These are phyloP conservation scores for Phymastichus coffea DNA, from an alignment of 1,140 invertebrate genomes.

Conservation along the genomic window DNA sequence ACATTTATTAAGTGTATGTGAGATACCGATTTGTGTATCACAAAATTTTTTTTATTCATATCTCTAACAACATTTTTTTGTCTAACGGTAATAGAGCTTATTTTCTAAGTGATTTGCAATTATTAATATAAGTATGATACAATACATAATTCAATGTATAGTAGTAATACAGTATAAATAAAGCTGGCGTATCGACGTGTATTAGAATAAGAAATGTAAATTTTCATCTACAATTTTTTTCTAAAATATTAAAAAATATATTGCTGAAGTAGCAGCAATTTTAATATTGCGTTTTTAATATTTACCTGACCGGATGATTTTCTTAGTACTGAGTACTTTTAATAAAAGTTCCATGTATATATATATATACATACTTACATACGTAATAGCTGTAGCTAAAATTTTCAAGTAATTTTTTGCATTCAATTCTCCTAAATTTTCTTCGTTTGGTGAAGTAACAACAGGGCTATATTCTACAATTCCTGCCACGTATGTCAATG, in stretches of 20 bases:
- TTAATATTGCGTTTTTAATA: neutral
- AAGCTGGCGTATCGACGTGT: no score
- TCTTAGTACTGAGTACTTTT: neutral
- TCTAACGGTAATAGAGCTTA: no score
- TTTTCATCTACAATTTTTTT: no score
- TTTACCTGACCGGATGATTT: neutral
- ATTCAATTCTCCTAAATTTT: neutral
- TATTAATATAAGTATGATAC: no score
- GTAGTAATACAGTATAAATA: no score
- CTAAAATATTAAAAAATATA: neutral
- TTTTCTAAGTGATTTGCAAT: no score
- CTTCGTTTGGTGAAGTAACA: neutral
- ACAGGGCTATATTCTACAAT: conserved; percentile 22
- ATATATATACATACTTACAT: conserved; percentile 3
- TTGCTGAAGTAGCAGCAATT: neutral
- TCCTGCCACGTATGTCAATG: conserved; percentile 9
- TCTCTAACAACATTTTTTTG: no score
- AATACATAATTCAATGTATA: no score
- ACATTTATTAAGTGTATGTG: no score
- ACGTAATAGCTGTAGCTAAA: conserved; percentile 5
- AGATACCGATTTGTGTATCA: no score
- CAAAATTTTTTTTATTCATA: no score
- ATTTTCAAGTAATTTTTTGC: conserved; percentile 21
- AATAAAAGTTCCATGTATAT: neutral
- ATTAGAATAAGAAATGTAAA: no score